Evolutionary conservation across 2,797 vertebrate genomes (phyloP).

Genomic region (Gymnoscopelus microlampas): DNA sequence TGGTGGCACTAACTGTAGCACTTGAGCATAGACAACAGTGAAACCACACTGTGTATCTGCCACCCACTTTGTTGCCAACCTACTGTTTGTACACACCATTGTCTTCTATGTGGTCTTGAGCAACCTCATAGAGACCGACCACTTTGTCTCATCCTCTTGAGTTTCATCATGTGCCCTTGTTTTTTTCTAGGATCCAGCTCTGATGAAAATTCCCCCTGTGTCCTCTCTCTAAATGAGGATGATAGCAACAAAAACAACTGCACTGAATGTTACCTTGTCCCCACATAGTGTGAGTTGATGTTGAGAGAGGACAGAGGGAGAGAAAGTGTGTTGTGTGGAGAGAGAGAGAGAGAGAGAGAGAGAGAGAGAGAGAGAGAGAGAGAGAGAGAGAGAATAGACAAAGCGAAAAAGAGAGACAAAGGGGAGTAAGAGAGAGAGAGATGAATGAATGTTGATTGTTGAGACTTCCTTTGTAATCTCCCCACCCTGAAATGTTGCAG

Average conservation of each 20-base stretch:
- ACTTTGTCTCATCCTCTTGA: conserved; percentile 35
- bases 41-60: conserved; percentile 59
- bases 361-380: conserved; percentile 1
- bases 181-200: neutral
- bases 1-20: no score
- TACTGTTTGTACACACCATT: conserved; percentile 40
- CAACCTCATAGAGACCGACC: conserved; percentile 23
- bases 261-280: neutral
- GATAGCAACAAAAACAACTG: no score
- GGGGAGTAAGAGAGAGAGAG: neutral
- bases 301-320: conserved; percentile 14
- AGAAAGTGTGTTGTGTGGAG: conserved; percentile 4
- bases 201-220: neutral
- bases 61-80: conserved; percentile 64
- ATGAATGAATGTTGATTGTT: neutral
- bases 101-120: conserved; percentile 35
- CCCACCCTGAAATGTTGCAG: conserved; percentile 41
- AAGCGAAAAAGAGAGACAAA: conserved; percentile 8
- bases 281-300: neutral
- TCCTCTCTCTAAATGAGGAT: no score
- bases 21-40: conserved; percentile 38
- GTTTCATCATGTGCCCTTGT: conserved; percentile 24
- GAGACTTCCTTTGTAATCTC: conserved; percentile 29
- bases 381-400: conserved; percentile 3
- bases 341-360: conserved; percentile 2